phyloP scores from a whole-genome alignment of 2,797 vertebrate genomes.

The Coregonus ussuriensis region DNA sequence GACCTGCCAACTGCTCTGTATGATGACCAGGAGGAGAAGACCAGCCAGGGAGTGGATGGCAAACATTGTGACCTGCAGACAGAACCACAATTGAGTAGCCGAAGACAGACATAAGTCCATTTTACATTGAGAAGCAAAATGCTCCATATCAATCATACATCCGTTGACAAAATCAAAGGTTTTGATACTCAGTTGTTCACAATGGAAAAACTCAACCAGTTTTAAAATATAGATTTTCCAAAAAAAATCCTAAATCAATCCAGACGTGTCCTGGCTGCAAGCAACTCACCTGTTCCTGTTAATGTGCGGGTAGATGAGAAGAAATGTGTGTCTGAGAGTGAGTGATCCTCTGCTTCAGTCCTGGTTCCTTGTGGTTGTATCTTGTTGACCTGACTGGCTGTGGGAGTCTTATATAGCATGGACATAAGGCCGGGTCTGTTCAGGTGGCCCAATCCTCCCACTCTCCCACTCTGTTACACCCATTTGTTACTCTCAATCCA shows the following conservation, averaged over 20 bases:
- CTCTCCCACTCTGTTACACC: conserved; percentile 37
- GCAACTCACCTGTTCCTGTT: conserved; percentile 52
- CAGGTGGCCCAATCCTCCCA: conserved; percentile 39
- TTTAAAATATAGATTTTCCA: background rate
- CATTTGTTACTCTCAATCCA: conserved; percentile 74
- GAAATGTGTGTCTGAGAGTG: conserved; percentile 3
- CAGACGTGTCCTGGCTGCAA: background rate
- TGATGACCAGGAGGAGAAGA: conserved; percentile 80
- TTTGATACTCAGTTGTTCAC: background rate
- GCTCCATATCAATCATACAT: background rate
- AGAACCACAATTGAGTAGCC: conserved; percentile 5
- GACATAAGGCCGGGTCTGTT: conserved; percentile 33
- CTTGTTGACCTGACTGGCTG: conserved; percentile 26
- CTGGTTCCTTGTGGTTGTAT: conserved; percentile 46
- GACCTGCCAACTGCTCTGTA: conserved; percentile 87
- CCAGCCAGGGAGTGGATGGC: conserved; percentile 81
- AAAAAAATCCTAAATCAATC: background rate
- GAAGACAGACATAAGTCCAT: background rate
- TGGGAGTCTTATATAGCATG: conserved; percentile 58
- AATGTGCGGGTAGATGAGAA: background rate
- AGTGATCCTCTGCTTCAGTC: conserved; percentile 44
- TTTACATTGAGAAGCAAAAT: background rate
- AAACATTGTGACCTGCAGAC: conserved; percentile 76
- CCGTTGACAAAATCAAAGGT: background rate
- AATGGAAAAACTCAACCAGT: background rate